These are phyloP conservation scores for Champsocephalus gunnari DNA, from an alignment of 2,797 vertebrate species.

Conservation along the genomic window DNA sequence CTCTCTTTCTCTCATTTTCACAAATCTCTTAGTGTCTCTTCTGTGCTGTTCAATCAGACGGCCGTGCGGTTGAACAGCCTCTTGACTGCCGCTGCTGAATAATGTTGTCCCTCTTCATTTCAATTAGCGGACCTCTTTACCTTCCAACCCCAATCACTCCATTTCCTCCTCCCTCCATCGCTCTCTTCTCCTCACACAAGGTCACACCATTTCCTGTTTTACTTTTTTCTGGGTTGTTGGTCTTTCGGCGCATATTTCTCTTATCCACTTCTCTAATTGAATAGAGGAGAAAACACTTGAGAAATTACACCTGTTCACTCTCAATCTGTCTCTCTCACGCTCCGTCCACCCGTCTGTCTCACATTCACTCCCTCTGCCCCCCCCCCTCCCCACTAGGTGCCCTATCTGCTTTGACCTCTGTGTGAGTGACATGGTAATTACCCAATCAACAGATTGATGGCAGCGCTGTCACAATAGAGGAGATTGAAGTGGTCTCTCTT, in stretches of 20 bases:
- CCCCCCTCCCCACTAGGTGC: constrained; percentile 52
- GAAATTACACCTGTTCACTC: constrained; percentile 79
- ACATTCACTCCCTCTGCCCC: constrained; percentile 62
- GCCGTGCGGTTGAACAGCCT: constrained; percentile 89
- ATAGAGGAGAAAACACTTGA: constrained; percentile 73
- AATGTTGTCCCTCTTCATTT: constrained; percentile 93
- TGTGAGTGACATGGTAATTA: constrained; percentile 89
- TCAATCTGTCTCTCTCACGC: constrained; percentile 23
- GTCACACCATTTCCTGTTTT: constrained; percentile 53
- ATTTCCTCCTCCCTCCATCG: constrained; percentile 38
- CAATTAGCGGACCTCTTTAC: constrained; percentile 90
- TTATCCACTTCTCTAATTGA: constrained; percentile 71
- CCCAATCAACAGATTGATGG: constrained; percentile 87
- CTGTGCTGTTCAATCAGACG: constrained; percentile 89
- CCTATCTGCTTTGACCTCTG: constrained; percentile 87
- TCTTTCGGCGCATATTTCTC: constrained; percentile 60
- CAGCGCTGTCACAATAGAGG: constrained; percentile 86
- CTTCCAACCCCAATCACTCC: constrained; percentile 76
- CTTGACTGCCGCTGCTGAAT: constrained; percentile 90
- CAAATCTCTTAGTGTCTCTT: constrained; percentile 78
- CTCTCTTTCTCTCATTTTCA: constrained; percentile 58
- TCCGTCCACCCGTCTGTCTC: constrained; percentile 51
- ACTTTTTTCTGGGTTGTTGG: constrained; percentile 27
- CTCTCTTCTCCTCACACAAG: constrained; percentile 49
- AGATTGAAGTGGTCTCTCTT: constrained; percentile 80